Conservation (phyloP, 2,888 invertebrate species). For the Caenorhabditis afra region DNA sequence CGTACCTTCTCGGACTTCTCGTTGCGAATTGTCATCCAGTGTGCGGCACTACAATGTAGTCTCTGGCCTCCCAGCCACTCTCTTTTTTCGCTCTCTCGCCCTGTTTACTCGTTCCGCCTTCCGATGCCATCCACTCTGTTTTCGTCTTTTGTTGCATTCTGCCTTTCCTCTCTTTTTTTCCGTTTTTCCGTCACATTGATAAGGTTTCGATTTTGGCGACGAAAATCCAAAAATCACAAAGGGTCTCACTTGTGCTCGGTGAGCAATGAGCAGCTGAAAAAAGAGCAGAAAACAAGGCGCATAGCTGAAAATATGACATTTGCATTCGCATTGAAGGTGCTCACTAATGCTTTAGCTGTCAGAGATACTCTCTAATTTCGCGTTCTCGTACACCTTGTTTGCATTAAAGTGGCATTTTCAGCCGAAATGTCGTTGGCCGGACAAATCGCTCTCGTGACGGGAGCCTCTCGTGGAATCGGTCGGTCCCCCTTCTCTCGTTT, state of each 20-base stretch:
- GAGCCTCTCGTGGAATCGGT: constrained; percentile 74
- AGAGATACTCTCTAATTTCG: no score
- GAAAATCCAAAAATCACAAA: background rate
- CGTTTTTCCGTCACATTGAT: background rate
- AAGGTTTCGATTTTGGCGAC: constrained; percentile 1
- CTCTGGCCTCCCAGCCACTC: background rate
- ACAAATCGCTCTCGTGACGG: constrained; percentile 73
- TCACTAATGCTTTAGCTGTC: no score
- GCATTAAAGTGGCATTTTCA: background rate
- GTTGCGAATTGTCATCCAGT: constrained; percentile 36
- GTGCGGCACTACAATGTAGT: constrained; percentile 17
- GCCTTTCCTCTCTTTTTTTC: background rate
- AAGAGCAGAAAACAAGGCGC: no score
- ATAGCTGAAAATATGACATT: no score
- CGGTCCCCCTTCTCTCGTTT: constrained; percentile 71
- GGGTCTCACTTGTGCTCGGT: background rate
- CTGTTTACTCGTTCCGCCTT: constrained; percentile 27
- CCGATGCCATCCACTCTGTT: constrained; percentile 29
- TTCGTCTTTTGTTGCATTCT: constrained; percentile 18
- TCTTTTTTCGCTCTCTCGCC: background rate
- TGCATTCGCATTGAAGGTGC: no score
- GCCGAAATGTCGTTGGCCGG: constrained; percentile 57
- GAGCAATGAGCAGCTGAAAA: constrained; percentile 6
- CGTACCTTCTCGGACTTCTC: background rate
- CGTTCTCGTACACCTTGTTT: no score